Percentiles rank a stretch among this genome's conserved stretches.
Evolutionary conservation across 2,888 invertebrate species (phyloP).

Genomic region (Amaurobius ferox): DNA sequence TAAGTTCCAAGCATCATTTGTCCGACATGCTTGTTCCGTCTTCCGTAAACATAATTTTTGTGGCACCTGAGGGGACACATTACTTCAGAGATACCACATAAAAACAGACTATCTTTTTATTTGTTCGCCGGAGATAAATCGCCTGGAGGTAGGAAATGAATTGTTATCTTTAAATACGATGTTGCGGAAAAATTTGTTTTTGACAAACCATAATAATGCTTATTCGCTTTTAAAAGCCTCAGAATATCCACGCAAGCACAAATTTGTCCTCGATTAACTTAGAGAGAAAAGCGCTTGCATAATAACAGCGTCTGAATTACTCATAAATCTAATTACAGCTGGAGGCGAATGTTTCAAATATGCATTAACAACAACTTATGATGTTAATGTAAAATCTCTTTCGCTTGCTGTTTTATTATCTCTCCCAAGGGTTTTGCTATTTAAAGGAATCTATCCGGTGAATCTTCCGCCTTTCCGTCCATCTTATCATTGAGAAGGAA

Average conservation of each 20-base stretch:
- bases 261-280: slow-evolving; percentile 64
- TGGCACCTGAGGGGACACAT: slow-evolving; percentile 41
- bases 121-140: slow-evolving; percentile 46
- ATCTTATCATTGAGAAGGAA: slow-evolving; percentile 37
- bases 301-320: slow-evolving; percentile 47
- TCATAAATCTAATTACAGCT: slow-evolving; percentile 70
- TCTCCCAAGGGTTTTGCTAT: slow-evolving; percentile 60
- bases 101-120: slow-evolving; percentile 59
- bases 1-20: background rate
- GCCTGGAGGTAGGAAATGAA: slow-evolving; percentile 34
- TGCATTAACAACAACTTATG: slow-evolving; percentile 71
- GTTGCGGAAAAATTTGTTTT: slow-evolving; percentile 46
- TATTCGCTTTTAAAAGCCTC: slow-evolving; percentile 64
- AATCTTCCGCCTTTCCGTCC: slow-evolving; percentile 13
- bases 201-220: slow-evolving; percentile 58
- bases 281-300: slow-evolving; percentile 42
- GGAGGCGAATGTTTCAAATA: slow-evolving; percentile 62
- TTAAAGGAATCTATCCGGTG: slow-evolving; percentile 38
- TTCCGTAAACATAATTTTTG: slow-evolving; percentile 40
- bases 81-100: slow-evolving; percentile 21
- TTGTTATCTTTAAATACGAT: slow-evolving; percentile 63
- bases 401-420: slow-evolving; percentile 67
- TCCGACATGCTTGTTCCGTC: slow-evolving; percentile 12
- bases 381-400: slow-evolving; percentile 66
- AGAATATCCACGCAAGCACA: slow-evolving; percentile 39